These are phyloP conservation scores for Petrocephalus schoutedeni DNA, from an alignment of 2,797 vertebrate genomes.

Conservation along the genomic window DNA sequence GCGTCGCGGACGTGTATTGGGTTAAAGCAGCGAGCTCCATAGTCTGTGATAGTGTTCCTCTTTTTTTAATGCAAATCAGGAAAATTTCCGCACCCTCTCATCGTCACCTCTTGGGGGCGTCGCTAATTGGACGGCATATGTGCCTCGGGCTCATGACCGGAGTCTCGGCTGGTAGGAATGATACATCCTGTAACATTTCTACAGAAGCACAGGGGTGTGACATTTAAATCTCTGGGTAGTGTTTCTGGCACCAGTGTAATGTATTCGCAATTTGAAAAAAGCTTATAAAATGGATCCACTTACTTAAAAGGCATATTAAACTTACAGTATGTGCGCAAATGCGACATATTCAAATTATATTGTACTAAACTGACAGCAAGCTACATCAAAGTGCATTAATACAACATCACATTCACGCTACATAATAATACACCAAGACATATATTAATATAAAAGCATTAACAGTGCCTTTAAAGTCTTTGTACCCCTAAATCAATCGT, in stretches of 20 bases:
- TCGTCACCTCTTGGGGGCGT: neutral
- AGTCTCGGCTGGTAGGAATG: neutral
- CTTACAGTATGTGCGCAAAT: neutral
- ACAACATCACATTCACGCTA: neutral
- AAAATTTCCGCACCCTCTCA: neutral
- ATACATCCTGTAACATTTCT: neutral
- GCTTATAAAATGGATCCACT: neutral
- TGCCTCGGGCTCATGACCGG: neutral
- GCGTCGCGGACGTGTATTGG: neutral
- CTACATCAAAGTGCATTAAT: neutral
- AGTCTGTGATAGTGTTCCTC: neutral
- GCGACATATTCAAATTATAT: neutral
- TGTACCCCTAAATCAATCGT: constrained; percentile 25
- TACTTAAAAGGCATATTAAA: neutral
- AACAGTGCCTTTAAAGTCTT: neutral
- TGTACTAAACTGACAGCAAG: neutral
- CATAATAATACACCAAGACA: neutral
- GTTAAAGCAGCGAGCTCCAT: neutral
- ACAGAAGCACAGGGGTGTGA: neutral
- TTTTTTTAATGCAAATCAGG: neutral
- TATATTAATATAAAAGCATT: constrained; percentile 14
- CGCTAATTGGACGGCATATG: neutral
- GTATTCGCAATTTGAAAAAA: neutral
- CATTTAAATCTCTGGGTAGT: neutral
- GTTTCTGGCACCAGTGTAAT: neutral